A percentile compares a stretch with the other conserved stretches of the same genome.
Evolutionary conservation across 2,888 invertebrate species (phyloP).

Genomic region (Scelioninae gen. 2): DNA sequence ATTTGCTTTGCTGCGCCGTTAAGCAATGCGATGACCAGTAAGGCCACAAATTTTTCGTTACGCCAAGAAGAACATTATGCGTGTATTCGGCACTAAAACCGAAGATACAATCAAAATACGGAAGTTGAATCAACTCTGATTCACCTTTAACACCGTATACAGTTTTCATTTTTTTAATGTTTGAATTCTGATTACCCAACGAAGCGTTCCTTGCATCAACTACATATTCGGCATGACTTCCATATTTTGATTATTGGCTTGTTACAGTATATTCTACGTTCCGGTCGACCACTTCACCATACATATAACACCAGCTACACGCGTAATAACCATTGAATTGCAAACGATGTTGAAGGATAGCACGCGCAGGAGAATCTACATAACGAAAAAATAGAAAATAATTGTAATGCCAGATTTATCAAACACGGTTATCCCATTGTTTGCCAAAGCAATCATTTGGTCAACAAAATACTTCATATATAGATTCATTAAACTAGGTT

Average conservation of each 20-base stretch:
- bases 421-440: constrained; percentile 14
- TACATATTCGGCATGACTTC: constrained; percentile 40
- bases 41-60: constrained; percentile 30
- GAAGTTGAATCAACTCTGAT: constrained; percentile 18
- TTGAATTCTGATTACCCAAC: constrained; percentile 3
- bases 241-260: background rate
- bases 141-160: constrained; percentile 42
- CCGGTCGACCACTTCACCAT: constrained; percentile 14
- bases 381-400: constrained; percentile 20
- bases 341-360: constrained; percentile 33
- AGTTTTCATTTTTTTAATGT: constrained; percentile 17
- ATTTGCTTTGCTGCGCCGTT: constrained; percentile 10
- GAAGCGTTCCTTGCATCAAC: constrained; percentile 24
- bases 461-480: constrained; percentile 27
- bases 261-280: constrained; percentile 24
- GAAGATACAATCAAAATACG: constrained; percentile 46
- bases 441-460: constrained; percentile 18
- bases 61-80: constrained; percentile 49
- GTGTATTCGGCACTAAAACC: constrained; percentile 50
- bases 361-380: constrained; percentile 18
- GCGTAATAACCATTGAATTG: constrained; percentile 50
- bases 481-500: constrained; percentile 28
- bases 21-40: constrained; percentile 32
- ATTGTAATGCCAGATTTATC: background rate
- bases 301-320: constrained; percentile 54